These are phyloP conservation scores for Panorpa germanica DNA, from an alignment of 2,888 invertebrate genomes.

Conservation along the genomic window DNA sequence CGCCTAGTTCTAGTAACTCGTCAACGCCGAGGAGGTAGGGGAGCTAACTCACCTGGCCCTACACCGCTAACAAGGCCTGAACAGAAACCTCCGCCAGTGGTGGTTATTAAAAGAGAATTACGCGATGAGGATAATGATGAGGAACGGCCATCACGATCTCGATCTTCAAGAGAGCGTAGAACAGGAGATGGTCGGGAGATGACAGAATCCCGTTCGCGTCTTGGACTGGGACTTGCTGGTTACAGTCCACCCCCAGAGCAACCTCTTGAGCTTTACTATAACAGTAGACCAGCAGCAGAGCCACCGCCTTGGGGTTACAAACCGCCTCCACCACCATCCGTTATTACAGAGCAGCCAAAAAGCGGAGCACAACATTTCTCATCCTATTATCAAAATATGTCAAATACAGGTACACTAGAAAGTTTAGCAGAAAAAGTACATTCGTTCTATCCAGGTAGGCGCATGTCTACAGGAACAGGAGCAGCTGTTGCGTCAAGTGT, in stretches of 20 bases:
- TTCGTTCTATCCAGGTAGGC: slow-evolving; percentile 57
- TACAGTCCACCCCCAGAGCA: slow-evolving; percentile 46
- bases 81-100: slow-evolving; percentile 78
- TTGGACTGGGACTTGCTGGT: slow-evolving; percentile 49
- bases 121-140: slow-evolving; percentile 60
- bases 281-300: slow-evolving; percentile 49
- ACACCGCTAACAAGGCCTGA: slow-evolving; percentile 43
- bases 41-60: slow-evolving; percentile 24
- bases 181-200: slow-evolving; percentile 64
- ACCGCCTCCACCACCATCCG: slow-evolving; percentile 41
- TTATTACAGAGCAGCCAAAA: slow-evolving; percentile 82
- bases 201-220: slow-evolving; percentile 51
- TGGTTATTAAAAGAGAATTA: slow-evolving; percentile 75
- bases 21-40: slow-evolving; percentile 49
- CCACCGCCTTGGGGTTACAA: slow-evolving; percentile 27
- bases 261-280: slow-evolving; percentile 58
- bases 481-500: slow-evolving; percentile 18
- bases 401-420: slow-evolving; percentile 60
- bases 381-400: slow-evolving; percentile 70
- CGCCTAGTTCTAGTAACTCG: slow-evolving; percentile 85
- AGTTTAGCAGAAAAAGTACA: slow-evolving; percentile 86
- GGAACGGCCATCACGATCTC: slow-evolving; percentile 28
- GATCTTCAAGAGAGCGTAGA: slow-evolving; percentile 27
- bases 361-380: slow-evolving; percentile 63
- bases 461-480: slow-evolving; percentile 45